Percentiles rank a stretch among this genome's conserved stretches.
These are phyloP conservation scores for Nephrotoma flavescens DNA, from an alignment of 2,888 invertebrate species.

Conservation along the genomic window DNA sequence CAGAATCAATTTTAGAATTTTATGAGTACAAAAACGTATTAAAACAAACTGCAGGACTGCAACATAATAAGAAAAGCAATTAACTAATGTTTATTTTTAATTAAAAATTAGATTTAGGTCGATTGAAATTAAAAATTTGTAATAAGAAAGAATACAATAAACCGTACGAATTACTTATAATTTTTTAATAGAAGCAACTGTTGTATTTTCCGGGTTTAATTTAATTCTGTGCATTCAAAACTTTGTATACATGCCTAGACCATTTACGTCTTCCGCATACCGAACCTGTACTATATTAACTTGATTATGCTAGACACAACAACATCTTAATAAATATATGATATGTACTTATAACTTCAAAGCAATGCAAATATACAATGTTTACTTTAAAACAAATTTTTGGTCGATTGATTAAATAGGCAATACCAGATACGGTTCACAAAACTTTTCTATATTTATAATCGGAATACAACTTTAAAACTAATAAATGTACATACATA, in stretches of 20 bases:
- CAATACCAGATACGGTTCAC: background rate
- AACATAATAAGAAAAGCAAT: no score
- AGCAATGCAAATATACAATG: background rate
- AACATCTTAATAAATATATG: background rate
- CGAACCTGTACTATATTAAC: background rate
- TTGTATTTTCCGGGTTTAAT: background rate
- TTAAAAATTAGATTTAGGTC: background rate
- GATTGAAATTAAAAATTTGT: background rate
- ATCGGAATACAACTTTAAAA: background rate
- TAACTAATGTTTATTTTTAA: background rate
- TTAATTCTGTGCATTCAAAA: no score
- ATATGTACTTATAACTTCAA: background rate
- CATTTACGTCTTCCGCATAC: background rate
- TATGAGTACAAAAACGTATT: no score
- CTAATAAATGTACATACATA: background rate
- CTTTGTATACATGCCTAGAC: no score
- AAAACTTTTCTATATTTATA: background rate
- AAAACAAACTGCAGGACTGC: no score
- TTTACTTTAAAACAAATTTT: background rate
- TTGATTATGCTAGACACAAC: background rate
- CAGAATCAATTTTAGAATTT: no score
- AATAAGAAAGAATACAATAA: background rate
- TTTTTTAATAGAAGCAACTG: background rate
- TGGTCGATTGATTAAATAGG: constrained; percentile 1
- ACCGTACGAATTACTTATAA: background rate